A percentile compares a stretch with the other conserved stretches of the same genome.
These are phyloP conservation scores for Spongilla lacustris DNA, from an alignment of 37 sponge, comb jelly and placozoan species.

Conservation along the genomic window DNA sequence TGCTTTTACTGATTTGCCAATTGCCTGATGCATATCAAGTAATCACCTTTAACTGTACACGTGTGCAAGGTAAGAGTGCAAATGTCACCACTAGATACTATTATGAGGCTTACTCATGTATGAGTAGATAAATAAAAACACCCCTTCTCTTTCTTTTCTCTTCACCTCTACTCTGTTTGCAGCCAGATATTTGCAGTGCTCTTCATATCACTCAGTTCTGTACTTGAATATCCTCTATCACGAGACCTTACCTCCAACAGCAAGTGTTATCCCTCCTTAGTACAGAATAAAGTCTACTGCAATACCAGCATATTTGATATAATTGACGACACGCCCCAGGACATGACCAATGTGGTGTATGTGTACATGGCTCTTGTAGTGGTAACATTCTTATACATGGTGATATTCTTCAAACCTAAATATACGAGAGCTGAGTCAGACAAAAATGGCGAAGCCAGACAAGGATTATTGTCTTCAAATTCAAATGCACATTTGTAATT, in stretches of 20 bases:
- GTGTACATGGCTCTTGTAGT: constrained; percentile 19
- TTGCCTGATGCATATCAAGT: too few relatives aligned
- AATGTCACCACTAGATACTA: too few relatives aligned
- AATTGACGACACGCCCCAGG: background rate
- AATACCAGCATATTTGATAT: background rate
- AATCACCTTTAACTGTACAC: too few relatives aligned
- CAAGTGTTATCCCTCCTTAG: background rate
- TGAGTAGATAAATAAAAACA: too few relatives aligned
- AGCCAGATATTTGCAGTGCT: background rate
- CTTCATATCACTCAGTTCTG: background rate
- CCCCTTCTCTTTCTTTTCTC: background rate
- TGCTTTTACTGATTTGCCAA: too few relatives aligned
- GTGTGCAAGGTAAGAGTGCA: too few relatives aligned
- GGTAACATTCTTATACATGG: constrained; percentile 25
- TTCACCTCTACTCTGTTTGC: background rate
- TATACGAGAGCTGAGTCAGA: constrained; percentile 65
- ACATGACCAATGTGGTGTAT: constrained; percentile 44
- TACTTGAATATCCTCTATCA: background rate
- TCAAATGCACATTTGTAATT: background rate
- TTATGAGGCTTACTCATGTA: too few relatives aligned
- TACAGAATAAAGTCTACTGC: background rate
- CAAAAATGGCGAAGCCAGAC: constrained; percentile 8
- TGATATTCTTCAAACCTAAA: constrained; percentile 62
- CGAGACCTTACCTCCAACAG: background rate
- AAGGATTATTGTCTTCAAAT: background rate